A percentile compares a stretch with the other conserved stretches of the same genome.
These are phyloP conservation scores for Anarsia innoxiella DNA, from an alignment of 2,888 invertebrate species.

Conservation along the genomic window DNA sequence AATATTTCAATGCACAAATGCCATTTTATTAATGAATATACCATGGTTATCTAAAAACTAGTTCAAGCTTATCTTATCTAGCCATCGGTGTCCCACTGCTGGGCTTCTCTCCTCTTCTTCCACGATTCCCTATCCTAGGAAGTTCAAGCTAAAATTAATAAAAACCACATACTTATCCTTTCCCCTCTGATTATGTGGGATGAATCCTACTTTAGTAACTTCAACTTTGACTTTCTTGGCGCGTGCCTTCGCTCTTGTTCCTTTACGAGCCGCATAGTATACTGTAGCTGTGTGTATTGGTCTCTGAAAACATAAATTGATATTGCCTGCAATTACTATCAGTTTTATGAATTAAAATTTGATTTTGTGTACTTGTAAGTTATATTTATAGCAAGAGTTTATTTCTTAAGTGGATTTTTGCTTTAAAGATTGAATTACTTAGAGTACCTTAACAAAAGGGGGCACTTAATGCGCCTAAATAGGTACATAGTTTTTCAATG, in stretches of 20 bases:
- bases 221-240: conserved; percentile 86
- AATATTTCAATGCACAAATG: no score
- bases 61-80: no score
- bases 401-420: not conserved
- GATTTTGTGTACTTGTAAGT: not conserved
- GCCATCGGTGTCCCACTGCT: no score
- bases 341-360: not conserved
- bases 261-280: conserved; percentile 86
- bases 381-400: not conserved
- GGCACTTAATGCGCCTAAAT: no score
- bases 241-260: conserved; percentile 84
- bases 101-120: no score
- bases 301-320: conserved; percentile 39
- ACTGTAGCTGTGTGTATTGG: conserved; percentile 73
- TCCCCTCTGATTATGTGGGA: conserved; percentile 80
- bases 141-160: no score
- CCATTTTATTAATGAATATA: no score
- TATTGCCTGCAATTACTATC: not conserved
- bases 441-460: not conserved
- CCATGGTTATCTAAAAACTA: no score
- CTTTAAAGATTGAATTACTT: not conserved
- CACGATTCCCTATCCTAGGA: no score
- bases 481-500: no score
- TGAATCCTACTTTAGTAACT: conserved; percentile 83
- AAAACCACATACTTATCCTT: conserved; percentile 50